Percentiles rank a stretch among this genome's conserved stretches.
Evolutionary conservation across 2,797 vertebrate species (phyloP).

Genomic region (Varecia variegata): DNA sequence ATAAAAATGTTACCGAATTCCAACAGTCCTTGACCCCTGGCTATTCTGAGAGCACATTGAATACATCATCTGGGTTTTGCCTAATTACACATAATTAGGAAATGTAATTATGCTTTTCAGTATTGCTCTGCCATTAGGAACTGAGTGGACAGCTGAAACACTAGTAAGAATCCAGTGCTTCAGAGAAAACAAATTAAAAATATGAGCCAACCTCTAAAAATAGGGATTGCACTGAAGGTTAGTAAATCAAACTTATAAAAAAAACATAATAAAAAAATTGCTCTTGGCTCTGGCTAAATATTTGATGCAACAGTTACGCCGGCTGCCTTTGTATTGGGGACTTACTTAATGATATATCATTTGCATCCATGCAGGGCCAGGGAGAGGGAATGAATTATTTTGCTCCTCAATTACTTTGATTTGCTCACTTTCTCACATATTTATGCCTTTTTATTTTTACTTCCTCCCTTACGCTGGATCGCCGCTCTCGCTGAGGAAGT

Average conservation of each 20-base stretch:
- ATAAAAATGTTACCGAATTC: slow-evolving; percentile 83
- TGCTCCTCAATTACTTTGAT: slow-evolving; percentile 63
- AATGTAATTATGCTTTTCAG: slow-evolving; percentile 85
- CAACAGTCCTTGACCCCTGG: slow-evolving; percentile 85
- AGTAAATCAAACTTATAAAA: slow-evolving; percentile 64
- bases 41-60: slow-evolving; percentile 81
- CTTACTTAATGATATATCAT: slow-evolving; percentile 67
- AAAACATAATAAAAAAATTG: slow-evolving; percentile 56
- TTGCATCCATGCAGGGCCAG: slow-evolving; percentile 70
- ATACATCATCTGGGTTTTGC: slow-evolving; percentile 87
- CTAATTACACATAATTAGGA: slow-evolving; percentile 89
- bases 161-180: slow-evolving; percentile 58
- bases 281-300: slow-evolving; percentile 64
- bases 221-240: slow-evolving; percentile 55
- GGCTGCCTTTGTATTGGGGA: slow-evolving; percentile 66
- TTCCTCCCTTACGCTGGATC: slow-evolving; percentile 55
- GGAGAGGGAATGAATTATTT: slow-evolving; percentile 55
- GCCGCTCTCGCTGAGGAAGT: slow-evolving; percentile 28
- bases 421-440: slow-evolving; percentile 73
- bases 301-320: slow-evolving; percentile 53
- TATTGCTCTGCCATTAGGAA: slow-evolving; percentile 80
- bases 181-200: slow-evolving; percentile 72
- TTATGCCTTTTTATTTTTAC: slow-evolving; percentile 65
- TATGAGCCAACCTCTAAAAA: slow-evolving; percentile 62
- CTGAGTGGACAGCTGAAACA: slow-evolving; percentile 80